Percentiles rank a stretch among this genome's conserved stretches.
Conservation (phyloP, 2,797 vertebrate species). For the Lagodon rhomboides region DNA sequence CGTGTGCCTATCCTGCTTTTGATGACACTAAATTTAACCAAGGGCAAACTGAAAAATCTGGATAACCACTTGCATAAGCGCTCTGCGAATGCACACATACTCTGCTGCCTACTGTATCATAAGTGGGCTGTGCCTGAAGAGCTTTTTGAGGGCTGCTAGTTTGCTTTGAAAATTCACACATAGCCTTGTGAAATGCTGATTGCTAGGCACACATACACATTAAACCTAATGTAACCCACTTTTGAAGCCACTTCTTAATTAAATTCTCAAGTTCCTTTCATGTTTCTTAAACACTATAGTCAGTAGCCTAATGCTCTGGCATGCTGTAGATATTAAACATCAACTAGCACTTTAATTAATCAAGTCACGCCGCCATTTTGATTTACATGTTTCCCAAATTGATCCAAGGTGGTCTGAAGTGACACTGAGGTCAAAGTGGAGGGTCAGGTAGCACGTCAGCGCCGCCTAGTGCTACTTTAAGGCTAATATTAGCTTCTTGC, state of each 20-base stretch:
- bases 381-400: background rate
- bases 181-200: background rate
- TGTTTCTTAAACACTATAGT: background rate
- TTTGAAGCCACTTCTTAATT: background rate
- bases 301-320: no score
- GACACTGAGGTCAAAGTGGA: conserved; percentile 7
- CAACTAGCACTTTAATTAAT: background rate
- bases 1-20: no score
- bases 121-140: background rate
- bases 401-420: background rate
- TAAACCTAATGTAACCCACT: background rate
- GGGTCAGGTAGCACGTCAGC: conserved; percentile 20
- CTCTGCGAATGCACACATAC: no score
- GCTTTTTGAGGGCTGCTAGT: background rate
- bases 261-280: background rate
- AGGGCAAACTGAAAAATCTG: no score
- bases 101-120: background rate
- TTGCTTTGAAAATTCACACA: background rate
- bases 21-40: no score
- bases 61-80: no score
- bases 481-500: background rate
- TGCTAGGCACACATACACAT: background rate
- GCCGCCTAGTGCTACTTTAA: conserved; percentile 1
- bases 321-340: no score
- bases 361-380: background rate